A percentile compares a stretch with the other conserved stretches of the same genome.
phyloP scores from a whole-genome alignment of 1,140 invertebrate genomes.

The Lucilia cuprina region DNA sequence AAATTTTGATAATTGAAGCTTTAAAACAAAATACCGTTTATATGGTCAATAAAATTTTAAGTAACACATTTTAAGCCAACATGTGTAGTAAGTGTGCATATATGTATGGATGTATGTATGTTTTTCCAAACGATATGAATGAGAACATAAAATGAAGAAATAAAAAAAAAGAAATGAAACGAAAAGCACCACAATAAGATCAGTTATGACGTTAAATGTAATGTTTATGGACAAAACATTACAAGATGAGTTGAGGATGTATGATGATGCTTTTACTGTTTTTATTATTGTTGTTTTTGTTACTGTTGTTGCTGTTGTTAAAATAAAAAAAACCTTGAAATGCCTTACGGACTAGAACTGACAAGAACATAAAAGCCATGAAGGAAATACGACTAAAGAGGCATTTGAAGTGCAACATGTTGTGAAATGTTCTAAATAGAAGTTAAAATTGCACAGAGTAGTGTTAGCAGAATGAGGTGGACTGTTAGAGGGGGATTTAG shows the following conservation, averaged over 20 bases:
- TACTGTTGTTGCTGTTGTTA: not conserved
- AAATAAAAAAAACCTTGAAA: not conserved
- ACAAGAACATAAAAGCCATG: not conserved
- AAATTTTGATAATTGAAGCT: not conserved
- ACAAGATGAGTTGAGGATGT: not conserved
- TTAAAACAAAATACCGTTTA: not conserved
- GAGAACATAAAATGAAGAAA: not conserved
- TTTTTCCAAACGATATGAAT: not conserved
- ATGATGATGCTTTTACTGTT: not conserved
- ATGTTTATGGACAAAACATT: not conserved
- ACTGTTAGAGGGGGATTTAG: too few relatives aligned
- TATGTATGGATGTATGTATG: too few relatives aligned
- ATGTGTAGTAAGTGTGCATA: too few relatives aligned
- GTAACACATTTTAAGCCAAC: not conserved
- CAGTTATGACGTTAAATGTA: not conserved
- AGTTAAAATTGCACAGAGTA: too few relatives aligned
- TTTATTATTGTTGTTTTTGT: not conserved
- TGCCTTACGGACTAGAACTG: not conserved
- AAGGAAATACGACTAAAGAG: not conserved
- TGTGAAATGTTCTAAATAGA: too few relatives aligned
- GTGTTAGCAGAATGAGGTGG: too few relatives aligned
- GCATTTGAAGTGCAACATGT: not conserved
- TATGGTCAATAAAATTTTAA: conserved; percentile 3
- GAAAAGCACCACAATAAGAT: not conserved
- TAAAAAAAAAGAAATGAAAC: not conserved